Evolutionary conservation across 1,140 invertebrate species (phyloP).

Genomic region (Drosophila lacertosa): DNA sequence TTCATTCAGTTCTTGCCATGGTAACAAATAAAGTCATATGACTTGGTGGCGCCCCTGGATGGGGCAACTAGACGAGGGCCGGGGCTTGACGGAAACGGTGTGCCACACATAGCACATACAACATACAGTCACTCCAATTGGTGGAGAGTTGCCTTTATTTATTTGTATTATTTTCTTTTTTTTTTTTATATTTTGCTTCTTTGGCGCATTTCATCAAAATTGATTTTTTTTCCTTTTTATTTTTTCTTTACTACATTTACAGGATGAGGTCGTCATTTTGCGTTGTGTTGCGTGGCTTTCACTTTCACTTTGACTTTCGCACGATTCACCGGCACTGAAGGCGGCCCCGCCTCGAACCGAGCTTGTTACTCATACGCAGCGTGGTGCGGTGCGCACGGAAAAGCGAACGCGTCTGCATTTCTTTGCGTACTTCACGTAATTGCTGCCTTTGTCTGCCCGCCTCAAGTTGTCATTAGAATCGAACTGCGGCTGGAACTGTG

Average conservation of each 20-base stretch:
- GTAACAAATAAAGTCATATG: constrained; percentile 40
- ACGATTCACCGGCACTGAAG: constrained; percentile 23
- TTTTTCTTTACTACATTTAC: constrained; percentile 52
- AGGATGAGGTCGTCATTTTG: constrained; percentile 49
- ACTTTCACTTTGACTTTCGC: constrained; percentile 43
- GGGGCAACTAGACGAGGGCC: not conserved
- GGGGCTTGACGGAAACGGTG: constrained; percentile 23
- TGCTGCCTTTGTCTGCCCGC: constrained; percentile 38
- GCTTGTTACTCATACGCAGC: constrained; percentile 42
- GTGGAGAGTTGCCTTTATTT: constrained; percentile 19
- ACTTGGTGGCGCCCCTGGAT: not conserved
- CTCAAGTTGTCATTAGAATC: constrained; percentile 51
- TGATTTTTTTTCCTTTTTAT: constrained; percentile 58
- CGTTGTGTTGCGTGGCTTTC: constrained; percentile 34
- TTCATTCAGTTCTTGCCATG: constrained; percentile 37
- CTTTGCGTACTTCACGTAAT: constrained; percentile 33
- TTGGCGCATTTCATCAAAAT: constrained; percentile 70
- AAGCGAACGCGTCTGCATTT: constrained; percentile 23
- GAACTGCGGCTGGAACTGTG: constrained; percentile 17
- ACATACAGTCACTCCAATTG: constrained; percentile 10
- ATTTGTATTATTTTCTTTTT: constrained; percentile 4
- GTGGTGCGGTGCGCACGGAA: constrained; percentile 15
- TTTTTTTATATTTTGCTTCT: constrained; percentile 41
- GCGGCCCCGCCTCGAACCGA: not conserved
- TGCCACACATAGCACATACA: not conserved